These are phyloP conservation scores for Pocillopora damicornis DNA, from an alignment of 64 coral and sea anemone genomes.

Conservation along the genomic window DNA sequence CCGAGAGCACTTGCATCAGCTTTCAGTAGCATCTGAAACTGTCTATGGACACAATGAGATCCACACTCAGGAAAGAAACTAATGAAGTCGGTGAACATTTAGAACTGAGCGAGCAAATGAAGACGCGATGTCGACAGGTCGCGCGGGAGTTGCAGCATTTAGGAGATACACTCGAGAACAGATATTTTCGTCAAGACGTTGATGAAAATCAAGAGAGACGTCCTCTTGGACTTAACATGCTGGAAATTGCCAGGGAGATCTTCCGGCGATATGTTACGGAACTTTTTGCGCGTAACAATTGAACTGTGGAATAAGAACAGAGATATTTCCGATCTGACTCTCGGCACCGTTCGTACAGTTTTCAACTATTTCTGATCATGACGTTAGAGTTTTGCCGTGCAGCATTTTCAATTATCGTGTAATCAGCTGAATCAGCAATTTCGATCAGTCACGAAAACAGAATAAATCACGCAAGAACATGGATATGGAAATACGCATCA, in stretches of 20 bases:
- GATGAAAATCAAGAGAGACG: background rate
- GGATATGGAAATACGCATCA: background rate
- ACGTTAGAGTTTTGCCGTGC: background rate
- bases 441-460: background rate
- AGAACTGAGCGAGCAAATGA: slow-evolving; percentile 1
- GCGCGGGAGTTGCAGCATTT: background rate
- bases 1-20: too few species aligned
- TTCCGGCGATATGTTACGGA: background rate
- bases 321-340: background rate
- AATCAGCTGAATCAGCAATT: background rate
- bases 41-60: background rate
- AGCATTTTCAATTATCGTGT: background rate
- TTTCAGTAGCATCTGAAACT: too few species aligned
- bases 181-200: background rate
- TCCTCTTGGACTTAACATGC: background rate
- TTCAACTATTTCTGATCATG: background rate
- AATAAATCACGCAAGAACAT: background rate
- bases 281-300: background rate
- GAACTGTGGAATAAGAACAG: background rate
- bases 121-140: slow-evolving; percentile 7
- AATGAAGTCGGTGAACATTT: background rate
- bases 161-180: background rate
- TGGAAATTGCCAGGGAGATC: background rate
- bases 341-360: background rate
- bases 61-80: background rate